Percentiles rank a stretch among this genome's conserved stretches.
These are phyloP conservation scores for Drosophila crucigera DNA, from an alignment of 2,888 invertebrate genomes.

Conservation along the genomic window DNA sequence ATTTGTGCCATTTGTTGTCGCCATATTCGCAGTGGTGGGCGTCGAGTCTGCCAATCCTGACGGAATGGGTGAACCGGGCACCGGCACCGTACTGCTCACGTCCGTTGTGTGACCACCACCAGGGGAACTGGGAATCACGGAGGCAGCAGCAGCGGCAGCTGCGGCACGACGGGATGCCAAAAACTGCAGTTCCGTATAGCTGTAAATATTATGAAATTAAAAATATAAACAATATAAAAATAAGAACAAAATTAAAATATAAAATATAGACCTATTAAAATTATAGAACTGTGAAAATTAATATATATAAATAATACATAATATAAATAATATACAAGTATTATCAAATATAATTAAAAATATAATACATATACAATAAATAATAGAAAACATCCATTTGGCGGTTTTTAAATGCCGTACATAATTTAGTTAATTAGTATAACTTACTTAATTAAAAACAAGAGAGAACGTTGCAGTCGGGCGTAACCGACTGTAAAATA, in stretches of 20 bases:
- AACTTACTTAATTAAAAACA: no score
- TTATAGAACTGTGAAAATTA: no score
- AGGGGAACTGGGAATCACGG: slow-evolving; percentile 82
- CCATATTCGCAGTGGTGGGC: slow-evolving; percentile 16
- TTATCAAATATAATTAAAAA: neutral
- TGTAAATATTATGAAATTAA: slow-evolving; percentile 42
- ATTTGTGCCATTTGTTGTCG: slow-evolving; percentile 28
- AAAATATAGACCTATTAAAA: neutral
- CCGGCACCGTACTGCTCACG: slow-evolving; percentile 56
- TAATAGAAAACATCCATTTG: neutral
- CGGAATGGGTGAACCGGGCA: slow-evolving; percentile 22
- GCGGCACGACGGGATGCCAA: slow-evolving; percentile 85
- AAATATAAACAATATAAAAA: neutral
- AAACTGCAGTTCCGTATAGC: slow-evolving; percentile 85
- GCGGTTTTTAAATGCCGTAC: neutral
- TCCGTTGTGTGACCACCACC: slow-evolving; percentile 57
- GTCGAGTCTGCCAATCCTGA: slow-evolving; percentile 40
- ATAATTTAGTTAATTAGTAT: neutral
- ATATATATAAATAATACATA: neutral
- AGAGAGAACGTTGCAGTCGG: no score
- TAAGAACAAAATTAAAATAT: neutral
- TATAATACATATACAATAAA: neutral
- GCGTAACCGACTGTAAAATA: no score
- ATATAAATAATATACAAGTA: neutral
- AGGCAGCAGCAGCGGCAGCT: slow-evolving; percentile 86